These are phyloP conservation scores for Athrips mouffetella DNA, from an alignment of 2,888 invertebrate genomes.

Conservation along the genomic window DNA sequence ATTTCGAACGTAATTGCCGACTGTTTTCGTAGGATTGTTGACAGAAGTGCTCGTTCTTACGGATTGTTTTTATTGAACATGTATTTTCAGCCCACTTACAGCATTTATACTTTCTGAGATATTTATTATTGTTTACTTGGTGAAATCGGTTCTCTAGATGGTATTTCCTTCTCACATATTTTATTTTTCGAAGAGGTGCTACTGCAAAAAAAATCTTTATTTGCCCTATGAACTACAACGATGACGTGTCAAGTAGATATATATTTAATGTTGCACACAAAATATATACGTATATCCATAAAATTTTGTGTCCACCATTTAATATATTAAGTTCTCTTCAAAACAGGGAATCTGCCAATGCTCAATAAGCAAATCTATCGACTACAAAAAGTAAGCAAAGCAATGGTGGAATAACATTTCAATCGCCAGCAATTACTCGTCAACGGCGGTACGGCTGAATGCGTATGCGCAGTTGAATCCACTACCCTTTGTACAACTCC, in stretches of 20 bases:
- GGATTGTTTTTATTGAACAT: constrained; percentile 40
- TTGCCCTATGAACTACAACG: no score
- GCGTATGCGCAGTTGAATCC: constrained; percentile 26
- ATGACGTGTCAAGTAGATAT: no score
- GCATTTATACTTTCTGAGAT: no score
- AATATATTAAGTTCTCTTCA: background rate
- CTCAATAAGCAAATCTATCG: constrained; percentile 9
- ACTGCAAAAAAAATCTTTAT: no score
- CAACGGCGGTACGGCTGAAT: constrained; percentile 75
- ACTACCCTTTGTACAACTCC: background rate
- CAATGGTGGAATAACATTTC: constrained; percentile 51
- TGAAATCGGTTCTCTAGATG: no score
- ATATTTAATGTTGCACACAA: no score
- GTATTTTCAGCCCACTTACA: constrained; percentile 19
- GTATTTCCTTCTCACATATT: no score
- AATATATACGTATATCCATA: no score
- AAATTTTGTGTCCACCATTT: background rate
- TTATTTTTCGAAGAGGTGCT: no score
- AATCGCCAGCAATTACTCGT: constrained; percentile 73
- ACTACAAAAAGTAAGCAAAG: constrained; percentile 1
- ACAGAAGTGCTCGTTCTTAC: constrained; percentile 37
- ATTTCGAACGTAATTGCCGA: constrained; percentile 67
- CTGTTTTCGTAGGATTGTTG: constrained; percentile 44
- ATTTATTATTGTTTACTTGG: no score
- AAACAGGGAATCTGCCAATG: constrained; percentile 2